A percentile compares a stretch with the other conserved stretches of the same genome.
Evolutionary conservation across 2,113 vertebrate species (phyloP).

Genomic region (Plectropomus leopardus): DNA sequence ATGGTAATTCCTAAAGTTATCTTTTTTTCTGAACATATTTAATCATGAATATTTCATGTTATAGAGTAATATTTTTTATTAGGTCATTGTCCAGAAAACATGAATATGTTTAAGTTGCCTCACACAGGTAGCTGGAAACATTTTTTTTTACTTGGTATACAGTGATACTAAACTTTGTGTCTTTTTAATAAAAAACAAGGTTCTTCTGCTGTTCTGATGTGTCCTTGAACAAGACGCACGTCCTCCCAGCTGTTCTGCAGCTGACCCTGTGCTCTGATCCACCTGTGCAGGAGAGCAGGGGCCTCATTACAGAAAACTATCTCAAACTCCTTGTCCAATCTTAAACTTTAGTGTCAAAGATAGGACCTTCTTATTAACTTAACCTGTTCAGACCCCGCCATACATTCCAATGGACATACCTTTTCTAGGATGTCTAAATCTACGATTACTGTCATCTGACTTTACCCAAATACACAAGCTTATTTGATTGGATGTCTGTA

Average conservation of each 20-base stretch:
- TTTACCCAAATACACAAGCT: too few species aligned
- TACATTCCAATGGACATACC: too few species aligned
- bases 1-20: neutral
- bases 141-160: neutral
- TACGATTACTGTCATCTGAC: too few species aligned
- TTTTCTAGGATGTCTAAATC: too few species aligned
- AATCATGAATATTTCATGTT: neutral
- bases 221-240: conserved; percentile 34
- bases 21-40: neutral
- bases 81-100: neutral
- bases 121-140: neutral
- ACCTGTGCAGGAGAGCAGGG: conserved; percentile 28
- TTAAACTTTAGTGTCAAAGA: too few species aligned
- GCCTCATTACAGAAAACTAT: too few species aligned
- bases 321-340: too few species aligned
- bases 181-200: neutral
- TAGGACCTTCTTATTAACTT: too few species aligned
- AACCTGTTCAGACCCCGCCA: too few species aligned
- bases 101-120: neutral
- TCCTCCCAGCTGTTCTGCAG: conserved; percentile 37
- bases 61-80: neutral
- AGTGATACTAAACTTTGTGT: neutral
- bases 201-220: neutral
- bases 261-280: conserved; percentile 33
- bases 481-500: too few species aligned